A percentile compares a stretch with the other conserved stretches of the same genome.
Evolutionary conservation across 2,113 vertebrate genomes (phyloP).

Genomic region (Sporophila hypoxantha): DNA sequence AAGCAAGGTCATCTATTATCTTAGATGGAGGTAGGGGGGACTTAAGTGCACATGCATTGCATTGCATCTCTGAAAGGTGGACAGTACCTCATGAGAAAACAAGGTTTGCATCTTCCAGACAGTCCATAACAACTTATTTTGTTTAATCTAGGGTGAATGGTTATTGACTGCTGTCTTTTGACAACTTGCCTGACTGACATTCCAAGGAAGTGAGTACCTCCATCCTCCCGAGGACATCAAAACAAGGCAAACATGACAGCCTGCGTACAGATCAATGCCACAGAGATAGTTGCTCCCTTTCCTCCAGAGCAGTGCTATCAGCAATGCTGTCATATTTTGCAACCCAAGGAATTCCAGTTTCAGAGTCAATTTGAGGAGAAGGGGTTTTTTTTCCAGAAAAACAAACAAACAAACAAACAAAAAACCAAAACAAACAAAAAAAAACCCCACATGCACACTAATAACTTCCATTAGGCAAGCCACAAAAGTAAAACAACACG

Average conservation of each 20-base stretch:
- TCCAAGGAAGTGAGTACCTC: background rate
- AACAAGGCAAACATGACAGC: conserved; percentile 16
- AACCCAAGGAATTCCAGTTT: background rate
- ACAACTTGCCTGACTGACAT: background rate
- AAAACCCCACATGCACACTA: background rate
- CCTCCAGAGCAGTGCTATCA: conserved; percentile 18
- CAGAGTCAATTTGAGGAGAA: background rate
- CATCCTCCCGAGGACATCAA: background rate
- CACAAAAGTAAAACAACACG: background rate
- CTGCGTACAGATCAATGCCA: background rate
- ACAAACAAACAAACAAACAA: background rate
- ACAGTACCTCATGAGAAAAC: background rate
- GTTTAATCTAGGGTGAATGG: background rate
- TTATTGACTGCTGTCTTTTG: conserved; percentile 2
- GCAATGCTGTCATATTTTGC: background rate
- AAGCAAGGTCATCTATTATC: background rate
- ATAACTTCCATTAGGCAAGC: background rate
- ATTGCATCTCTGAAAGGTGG: background rate
- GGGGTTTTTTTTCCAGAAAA: background rate
- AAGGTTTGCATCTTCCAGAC: background rate
- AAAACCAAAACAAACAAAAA: too few species aligned
- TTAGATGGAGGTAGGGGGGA: background rate
- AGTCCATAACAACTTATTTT: background rate
- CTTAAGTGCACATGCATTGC: background rate
- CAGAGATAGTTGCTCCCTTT: conserved; percentile 4